Percentiles rank a stretch among this genome's conserved stretches.
These are phyloP conservation scores for Branchipolynoe longqiensis DNA, from an alignment of 2,888 invertebrate species.

Conservation along the genomic window DNA sequence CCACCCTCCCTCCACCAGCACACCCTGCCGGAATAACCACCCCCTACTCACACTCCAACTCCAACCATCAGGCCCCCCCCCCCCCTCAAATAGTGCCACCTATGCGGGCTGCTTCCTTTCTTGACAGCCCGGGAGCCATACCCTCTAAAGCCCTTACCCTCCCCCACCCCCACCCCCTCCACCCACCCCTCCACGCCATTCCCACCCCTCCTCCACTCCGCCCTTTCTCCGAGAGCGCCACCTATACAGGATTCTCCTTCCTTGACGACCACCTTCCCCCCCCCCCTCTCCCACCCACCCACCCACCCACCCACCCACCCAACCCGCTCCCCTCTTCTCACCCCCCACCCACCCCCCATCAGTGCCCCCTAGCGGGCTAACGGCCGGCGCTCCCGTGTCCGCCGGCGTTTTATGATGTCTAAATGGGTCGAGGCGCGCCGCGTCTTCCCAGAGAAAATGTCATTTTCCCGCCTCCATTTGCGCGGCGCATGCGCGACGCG, in stretches of 20 bases:
- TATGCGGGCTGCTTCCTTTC: too few relatives aligned
- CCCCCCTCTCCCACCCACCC: not conserved
- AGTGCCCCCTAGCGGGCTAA: too few relatives aligned
- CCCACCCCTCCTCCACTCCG: too few relatives aligned
- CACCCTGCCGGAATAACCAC: too few relatives aligned
- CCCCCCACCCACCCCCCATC: conserved; percentile 9
- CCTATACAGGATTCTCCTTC: too few relatives aligned
- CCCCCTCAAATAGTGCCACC: too few relatives aligned
- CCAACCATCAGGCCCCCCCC: not conserved
- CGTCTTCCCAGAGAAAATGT: conserved; percentile 39
- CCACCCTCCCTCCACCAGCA: too few relatives aligned
- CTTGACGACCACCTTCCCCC: not conserved
- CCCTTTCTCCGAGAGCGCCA: not conserved
- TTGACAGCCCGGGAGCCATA: too few relatives aligned
- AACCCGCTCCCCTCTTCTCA: not conserved
- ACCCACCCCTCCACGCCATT: not conserved
- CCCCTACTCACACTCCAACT: not conserved
- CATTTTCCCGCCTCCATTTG: conserved; percentile 41
- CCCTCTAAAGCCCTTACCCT: too few relatives aligned
- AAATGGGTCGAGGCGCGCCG: conserved; percentile 14
- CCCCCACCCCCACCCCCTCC: not conserved
- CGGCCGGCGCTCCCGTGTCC: too few relatives aligned
- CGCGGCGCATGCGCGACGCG: not conserved
- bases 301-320: not conserved
- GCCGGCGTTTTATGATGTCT: conserved; percentile 21